These are phyloP conservation scores for Melieria picta DNA, from an alignment of 2,888 invertebrate genomes.

Conservation along the genomic window DNA sequence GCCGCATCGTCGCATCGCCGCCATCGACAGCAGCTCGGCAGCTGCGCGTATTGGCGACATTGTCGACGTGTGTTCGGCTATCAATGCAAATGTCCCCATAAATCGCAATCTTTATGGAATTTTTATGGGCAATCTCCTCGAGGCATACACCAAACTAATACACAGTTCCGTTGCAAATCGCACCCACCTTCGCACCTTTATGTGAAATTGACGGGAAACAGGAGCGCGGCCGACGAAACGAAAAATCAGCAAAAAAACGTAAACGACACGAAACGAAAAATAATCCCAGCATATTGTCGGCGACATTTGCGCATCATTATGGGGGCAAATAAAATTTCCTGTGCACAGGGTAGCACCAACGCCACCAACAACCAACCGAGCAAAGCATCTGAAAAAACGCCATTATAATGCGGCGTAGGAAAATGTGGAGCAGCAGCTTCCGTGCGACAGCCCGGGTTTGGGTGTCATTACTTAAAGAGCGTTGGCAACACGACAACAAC, in stretches of 20 bases:
- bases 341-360: slow-evolving; percentile 18
- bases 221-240: neutral
- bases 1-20: neutral
- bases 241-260: neutral
- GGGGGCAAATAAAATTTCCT: slow-evolving; percentile 40
- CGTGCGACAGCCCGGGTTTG: neutral
- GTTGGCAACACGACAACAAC: slow-evolving; percentile 3
- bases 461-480: slow-evolving; percentile 24
- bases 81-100: slow-evolving; percentile 48
- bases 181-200: slow-evolving; percentile 7
- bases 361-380: slow-evolving; percentile 48
- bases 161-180: slow-evolving; percentile 52
- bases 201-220: slow-evolving; percentile 39
- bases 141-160: slow-evolving; percentile 57
- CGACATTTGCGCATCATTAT: slow-evolving; percentile 57
- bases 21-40: slow-evolving; percentile 12
- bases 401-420: slow-evolving; percentile 1
- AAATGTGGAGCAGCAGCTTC: slow-evolving; percentile 30
- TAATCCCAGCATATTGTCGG: slow-evolving; percentile 40
- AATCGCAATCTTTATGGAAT: slow-evolving; percentile 63
- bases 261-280: neutral
- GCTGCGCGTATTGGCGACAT: neutral
- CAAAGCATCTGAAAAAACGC: neutral
- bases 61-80: slow-evolving; percentile 16
- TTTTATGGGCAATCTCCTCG: slow-evolving; percentile 63